These are phyloP conservation scores for Otis tarda DNA, from an alignment of 2,113 vertebrate species.

Conservation along the genomic window DNA sequence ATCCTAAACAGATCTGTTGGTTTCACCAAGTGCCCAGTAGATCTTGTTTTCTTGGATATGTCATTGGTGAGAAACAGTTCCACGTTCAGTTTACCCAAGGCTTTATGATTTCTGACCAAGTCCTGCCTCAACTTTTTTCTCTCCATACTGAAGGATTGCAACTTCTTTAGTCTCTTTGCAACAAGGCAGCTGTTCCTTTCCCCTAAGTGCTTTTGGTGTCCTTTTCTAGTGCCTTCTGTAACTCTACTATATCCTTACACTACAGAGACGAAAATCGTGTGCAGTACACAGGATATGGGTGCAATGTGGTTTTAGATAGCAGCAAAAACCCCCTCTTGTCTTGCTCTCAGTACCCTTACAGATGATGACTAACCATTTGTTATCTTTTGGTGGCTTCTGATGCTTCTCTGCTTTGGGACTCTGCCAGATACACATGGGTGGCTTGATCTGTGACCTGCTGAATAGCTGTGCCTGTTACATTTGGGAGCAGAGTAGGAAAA, in stretches of 20 bases:
- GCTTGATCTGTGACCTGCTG: not conserved
- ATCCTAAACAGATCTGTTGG: not conserved
- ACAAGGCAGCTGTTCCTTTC: not conserved
- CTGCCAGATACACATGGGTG: not conserved
- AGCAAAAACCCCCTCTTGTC: not conserved
- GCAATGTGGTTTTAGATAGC: not conserved
- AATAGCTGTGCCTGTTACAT: not conserved
- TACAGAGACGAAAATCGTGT: not conserved
- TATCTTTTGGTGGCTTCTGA: not conserved
- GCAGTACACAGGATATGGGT: not conserved
- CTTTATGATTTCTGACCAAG: not conserved
- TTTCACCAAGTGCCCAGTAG: not conserved
- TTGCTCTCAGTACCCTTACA: not conserved
- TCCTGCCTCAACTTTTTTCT: not conserved
- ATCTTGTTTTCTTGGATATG: not conserved
- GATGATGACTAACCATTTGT: not conserved
- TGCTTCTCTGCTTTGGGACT: not conserved
- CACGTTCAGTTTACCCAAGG: not conserved
- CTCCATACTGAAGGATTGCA: not conserved
- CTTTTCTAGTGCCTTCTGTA: not conserved
- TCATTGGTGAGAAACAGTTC: not conserved
- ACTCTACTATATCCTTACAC: not conserved
- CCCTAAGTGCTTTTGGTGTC: not conserved
- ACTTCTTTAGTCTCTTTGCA: not conserved
- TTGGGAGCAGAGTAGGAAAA: not conserved